Conservation (phyloP, 2,888 invertebrate species). For the Drosophila neotestacea region DNA sequence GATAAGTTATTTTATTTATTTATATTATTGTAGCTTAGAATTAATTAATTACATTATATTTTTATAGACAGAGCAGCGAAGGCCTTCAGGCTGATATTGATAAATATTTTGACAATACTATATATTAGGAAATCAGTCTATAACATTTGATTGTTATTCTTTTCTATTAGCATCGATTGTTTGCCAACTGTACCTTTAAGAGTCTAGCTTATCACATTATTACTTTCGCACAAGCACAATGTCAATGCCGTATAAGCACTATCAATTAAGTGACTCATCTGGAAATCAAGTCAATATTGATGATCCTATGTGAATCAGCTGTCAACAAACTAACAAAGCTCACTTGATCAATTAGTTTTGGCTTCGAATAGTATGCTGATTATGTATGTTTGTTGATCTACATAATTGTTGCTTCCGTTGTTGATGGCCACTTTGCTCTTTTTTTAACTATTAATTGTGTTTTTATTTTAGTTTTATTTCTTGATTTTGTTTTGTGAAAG, state of each 20-base stretch:
- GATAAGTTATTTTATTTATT: too few relatives aligned
- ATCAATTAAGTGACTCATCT: conserved; percentile 40
- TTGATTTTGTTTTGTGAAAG: conserved; percentile 62
- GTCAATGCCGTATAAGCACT: conserved; percentile 4
- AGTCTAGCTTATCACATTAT: conserved; percentile 36
- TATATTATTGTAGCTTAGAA: too few relatives aligned
- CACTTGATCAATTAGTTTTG: conserved; percentile 50
- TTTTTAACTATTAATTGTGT: conserved; percentile 12
- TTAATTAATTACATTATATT: too few relatives aligned
- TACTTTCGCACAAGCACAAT: conserved; percentile 28
- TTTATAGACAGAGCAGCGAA: too few relatives aligned
- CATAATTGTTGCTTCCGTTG: conserved; percentile 55
- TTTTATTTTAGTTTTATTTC: conserved; percentile 23
- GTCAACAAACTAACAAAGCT: conserved; percentile 29
- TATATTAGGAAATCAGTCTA: too few relatives aligned
- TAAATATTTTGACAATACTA: too few relatives aligned
- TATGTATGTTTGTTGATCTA: conserved; percentile 41
- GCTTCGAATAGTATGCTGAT: conserved; percentile 24
- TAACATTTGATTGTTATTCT: too few relatives aligned
- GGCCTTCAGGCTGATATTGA: too few relatives aligned
- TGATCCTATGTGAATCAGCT: conserved; percentile 44
- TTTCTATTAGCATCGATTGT: too few relatives aligned
- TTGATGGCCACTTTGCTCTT: conserved; percentile 17
- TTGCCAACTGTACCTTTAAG: not conserved
- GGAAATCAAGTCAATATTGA: conserved; percentile 24